Percentiles rank a stretch among this genome's conserved stretches.
Conservation (phyloP, 2,888 invertebrate genomes). For the Andricus curvator region DNA sequence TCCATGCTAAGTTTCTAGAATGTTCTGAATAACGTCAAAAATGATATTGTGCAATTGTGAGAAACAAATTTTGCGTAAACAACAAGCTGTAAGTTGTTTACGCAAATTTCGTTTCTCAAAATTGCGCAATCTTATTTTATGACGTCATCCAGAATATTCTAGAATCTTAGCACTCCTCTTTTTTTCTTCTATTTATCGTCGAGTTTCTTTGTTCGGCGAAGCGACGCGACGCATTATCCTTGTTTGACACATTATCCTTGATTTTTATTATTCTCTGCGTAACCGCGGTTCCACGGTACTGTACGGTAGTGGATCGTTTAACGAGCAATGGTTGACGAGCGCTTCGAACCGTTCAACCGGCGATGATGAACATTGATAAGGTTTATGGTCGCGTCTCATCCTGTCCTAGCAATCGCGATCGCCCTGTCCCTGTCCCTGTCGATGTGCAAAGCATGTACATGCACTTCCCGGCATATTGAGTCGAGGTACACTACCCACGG, state of each 20-base stretch:
- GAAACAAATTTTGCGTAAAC: no score
- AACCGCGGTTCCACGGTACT: slow-evolving; percentile 29
- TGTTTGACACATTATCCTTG: slow-evolving; percentile 27
- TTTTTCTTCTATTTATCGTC: background rate
- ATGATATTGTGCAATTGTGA: no score
- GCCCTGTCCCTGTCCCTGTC: slow-evolving; percentile 47
- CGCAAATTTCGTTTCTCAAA: no score
- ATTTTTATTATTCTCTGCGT: slow-evolving; percentile 32
- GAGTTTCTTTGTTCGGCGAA: slow-evolving; percentile 21
- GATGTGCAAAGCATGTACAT: slow-evolving; percentile 1
- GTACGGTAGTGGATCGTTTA: slow-evolving; percentile 57
- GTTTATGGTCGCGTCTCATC: slow-evolving; percentile 71
- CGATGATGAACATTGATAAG: slow-evolving; percentile 72
- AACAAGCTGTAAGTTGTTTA: no score
- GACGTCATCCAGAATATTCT: no score
- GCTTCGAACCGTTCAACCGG: slow-evolving; percentile 68
- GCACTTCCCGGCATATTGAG: slow-evolving; percentile 28
- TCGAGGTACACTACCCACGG: slow-evolving; percentile 39
- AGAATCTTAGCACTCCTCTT: background rate
- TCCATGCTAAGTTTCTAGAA: no score
- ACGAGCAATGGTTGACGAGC: slow-evolving; percentile 68
- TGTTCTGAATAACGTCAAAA: no score
- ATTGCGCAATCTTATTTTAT: no score
- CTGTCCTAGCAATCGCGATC: slow-evolving; percentile 66
- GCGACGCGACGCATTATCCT: slow-evolving; percentile 4